Base-by-base conservation (phyloP, 2,888 invertebrate species). In the Apodemia hepburni region DNA sequence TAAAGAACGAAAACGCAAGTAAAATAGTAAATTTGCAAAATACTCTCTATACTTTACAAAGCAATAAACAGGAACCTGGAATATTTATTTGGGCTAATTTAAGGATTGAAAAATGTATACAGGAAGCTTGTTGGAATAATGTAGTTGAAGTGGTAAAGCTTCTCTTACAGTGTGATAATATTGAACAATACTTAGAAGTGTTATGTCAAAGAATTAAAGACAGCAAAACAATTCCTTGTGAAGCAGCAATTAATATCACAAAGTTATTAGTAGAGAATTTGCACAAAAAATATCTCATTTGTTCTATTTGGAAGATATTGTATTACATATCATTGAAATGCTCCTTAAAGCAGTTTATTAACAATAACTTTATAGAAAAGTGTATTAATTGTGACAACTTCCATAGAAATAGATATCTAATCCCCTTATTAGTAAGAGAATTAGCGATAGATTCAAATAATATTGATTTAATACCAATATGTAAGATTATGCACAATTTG, bases 401-500 rank as follows among this genome's bases (percentile, higher is more conserved):
- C 58, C 85, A 82, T 67, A 84, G 74, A 71, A 66, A 77, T 35
- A 81, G 88, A 67, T 87, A 81, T 65, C 73, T 81, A 18, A 71
- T 90, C 61, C 87, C 87, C 59, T 79, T 87, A 65, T 68, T 78
- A 64, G 78, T 84, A 63, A 81, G 75, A 73, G 65, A 80, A 47
- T 68, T 77, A 64, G 33, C 42, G 8, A 61, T 33, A 42, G 68
- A 66, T 17, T 59, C 64, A 58, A 64, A 76, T 64, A 42, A 70
- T 49, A 65, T 70, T 22, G 61, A 68, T 58, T 69, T 79, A 65
- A 60, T 68, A 47, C 65, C 64, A 45, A 67, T 89, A 61, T 76
- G 80, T 27, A 71, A 75, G 62, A 70, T 78, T 11, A 77, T 87
- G 65, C 73, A 70, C 33, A 69, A 69, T 33, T 68, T 89, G 49